Conservation (phyloP, 2,113 vertebrate genomes). For the Chaenogobius annularis region DNA sequence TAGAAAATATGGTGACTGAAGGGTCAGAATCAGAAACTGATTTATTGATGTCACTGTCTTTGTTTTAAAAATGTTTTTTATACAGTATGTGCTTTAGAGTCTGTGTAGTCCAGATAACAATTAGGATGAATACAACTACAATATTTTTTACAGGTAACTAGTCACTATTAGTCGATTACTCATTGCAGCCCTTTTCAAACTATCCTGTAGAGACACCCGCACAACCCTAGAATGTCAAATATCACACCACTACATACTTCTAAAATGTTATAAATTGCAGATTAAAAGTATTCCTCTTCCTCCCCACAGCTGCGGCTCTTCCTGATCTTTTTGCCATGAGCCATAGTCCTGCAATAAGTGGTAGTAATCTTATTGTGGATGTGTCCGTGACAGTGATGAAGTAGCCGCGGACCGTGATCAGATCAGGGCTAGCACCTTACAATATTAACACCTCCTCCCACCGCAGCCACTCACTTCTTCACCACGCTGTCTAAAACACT, state of each 20-base stretch:
- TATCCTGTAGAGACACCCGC: too few species aligned
- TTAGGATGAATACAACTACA: too few species aligned
- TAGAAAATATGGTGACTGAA: too few species aligned
- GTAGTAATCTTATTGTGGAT: conserved; percentile 69
- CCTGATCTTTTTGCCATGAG: conserved; percentile 28
- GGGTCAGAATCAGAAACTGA: too few species aligned
- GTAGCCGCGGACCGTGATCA: conserved; percentile 61
- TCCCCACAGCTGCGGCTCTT: neutral
- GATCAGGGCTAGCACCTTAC: conserved; percentile 65
- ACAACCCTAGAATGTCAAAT: neutral
- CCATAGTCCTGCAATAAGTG: conserved; percentile 47
- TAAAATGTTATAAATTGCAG: neutral
- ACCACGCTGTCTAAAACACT: conserved; percentile 43
- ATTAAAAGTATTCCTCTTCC: neutral
- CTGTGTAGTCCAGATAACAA: too few species aligned
- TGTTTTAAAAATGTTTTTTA: too few species aligned
- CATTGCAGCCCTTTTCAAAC: too few species aligned
- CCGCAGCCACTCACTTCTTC: conserved; percentile 53
- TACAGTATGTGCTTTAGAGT: too few species aligned
- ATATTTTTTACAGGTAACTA: too few species aligned
- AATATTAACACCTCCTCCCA: conserved; percentile 61
- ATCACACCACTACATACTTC: neutral
- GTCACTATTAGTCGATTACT: too few species aligned
- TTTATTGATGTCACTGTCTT: too few species aligned
- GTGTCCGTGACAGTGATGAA: conserved; percentile 75